Conservation (phyloP, 2,113 vertebrate genomes). For the Callospermophilus lateralis region DNA sequence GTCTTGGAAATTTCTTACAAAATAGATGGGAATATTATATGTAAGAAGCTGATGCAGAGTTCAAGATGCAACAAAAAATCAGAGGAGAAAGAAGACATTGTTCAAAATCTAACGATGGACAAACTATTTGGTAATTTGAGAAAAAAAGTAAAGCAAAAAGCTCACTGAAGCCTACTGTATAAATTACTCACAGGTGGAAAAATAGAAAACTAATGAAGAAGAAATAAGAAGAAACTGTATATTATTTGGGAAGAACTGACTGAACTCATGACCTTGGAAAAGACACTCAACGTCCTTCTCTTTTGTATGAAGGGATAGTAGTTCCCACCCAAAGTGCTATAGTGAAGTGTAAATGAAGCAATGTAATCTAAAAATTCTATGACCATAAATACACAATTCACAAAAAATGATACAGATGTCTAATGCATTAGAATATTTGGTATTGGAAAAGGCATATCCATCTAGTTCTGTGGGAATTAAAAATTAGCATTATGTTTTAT, state of each 20-base stretch:
- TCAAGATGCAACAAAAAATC: not conserved
- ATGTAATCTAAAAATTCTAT: not conserved
- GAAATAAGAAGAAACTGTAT: not conserved
- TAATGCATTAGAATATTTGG: not conserved
- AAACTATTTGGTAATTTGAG: not conserved
- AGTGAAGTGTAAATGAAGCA: not conserved
- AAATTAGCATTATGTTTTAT: not conserved
- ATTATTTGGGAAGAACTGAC: not conserved
- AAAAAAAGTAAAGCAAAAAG: conserved; percentile 22
- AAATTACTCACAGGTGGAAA: conserved; percentile 15
- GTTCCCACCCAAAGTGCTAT: not conserved
- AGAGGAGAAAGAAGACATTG: not conserved
- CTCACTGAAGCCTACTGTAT: not conserved
- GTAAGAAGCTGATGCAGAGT: not conserved
- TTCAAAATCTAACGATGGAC: not conserved
- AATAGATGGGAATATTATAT: not conserved
- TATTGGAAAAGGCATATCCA: not conserved
- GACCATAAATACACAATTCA: not conserved
- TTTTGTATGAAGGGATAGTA: not conserved
- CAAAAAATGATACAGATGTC: not conserved
- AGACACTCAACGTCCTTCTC: not conserved
- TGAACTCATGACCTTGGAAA: not conserved
- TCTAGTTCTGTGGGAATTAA: not conserved
- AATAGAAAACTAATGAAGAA: not conserved
- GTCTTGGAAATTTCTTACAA: not conserved